phyloP scores from a whole-genome alignment of 1,140 invertebrate genomes.

The Drosophila virilis region DNA sequence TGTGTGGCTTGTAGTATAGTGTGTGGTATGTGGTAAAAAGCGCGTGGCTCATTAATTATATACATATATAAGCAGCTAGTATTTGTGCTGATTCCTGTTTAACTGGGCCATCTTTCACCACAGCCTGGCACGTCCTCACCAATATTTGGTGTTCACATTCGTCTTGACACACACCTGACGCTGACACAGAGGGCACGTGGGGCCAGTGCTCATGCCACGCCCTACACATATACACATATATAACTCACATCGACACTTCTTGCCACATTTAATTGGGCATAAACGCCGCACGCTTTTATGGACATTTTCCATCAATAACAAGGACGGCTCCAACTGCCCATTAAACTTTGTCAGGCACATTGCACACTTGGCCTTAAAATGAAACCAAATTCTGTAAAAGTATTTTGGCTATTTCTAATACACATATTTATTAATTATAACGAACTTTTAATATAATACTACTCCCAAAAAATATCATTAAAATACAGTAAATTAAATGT shows the following conservation, averaged over 20 bases:
- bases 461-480: background rate
- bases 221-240: background rate
- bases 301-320: constrained; percentile 76
- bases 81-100: constrained; percentile 35
- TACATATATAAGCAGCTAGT: constrained; percentile 38
- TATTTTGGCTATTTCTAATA: background rate
- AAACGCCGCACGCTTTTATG: constrained; percentile 65
- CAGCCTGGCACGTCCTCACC: constrained; percentile 17
- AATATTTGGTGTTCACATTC: constrained; percentile 7
- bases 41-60: constrained; percentile 64
- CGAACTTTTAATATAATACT: background rate
- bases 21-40: constrained; percentile 41
- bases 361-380: background rate
- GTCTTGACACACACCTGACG: constrained; percentile 26
- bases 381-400: background rate
- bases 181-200: background rate
- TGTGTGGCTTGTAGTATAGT: constrained; percentile 17
- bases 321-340: constrained; percentile 49
- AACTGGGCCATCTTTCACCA: constrained; percentile 27
- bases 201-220: constrained; percentile 32
- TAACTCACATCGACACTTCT: constrained; percentile 61
- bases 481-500: background rate
- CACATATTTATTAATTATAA: background rate
- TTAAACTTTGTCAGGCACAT: constrained; percentile 45
- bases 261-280: constrained; percentile 75